Percentiles rank a stretch among this genome's conserved stretches.
These are phyloP conservation scores for Pituophis catenifer DNA, from an alignment of 2,113 vertebrate genomes.

Conservation along the genomic window DNA sequence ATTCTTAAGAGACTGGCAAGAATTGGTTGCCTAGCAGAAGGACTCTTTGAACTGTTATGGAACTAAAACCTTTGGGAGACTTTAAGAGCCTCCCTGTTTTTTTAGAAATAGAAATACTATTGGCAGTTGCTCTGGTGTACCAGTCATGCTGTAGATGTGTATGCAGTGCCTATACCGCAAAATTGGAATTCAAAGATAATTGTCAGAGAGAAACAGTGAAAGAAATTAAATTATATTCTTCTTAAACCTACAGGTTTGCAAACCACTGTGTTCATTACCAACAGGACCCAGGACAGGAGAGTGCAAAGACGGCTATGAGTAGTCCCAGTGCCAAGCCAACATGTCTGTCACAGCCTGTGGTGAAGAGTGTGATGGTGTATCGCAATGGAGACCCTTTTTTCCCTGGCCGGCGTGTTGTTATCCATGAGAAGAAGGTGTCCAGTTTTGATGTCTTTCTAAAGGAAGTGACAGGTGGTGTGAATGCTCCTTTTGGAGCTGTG, in stretches of 20 bases:
- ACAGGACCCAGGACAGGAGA: neutral
- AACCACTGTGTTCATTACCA: accelerated
- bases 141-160: neutral
- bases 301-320: slow-evolving; percentile 45
- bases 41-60: accelerated
- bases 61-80: neutral
- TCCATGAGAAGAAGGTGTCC: slow-evolving; percentile 87
- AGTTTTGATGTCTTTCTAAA: slow-evolving; percentile 90
- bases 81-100: neutral
- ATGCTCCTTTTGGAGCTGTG: slow-evolving; percentile 90
- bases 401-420: slow-evolving; percentile 85
- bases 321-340: slow-evolving; percentile 67
- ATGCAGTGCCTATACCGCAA: neutral
- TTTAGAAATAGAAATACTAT: neutral
- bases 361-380: slow-evolving; percentile 89
- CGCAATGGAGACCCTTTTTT: slow-evolving; percentile 93
- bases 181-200: neutral
- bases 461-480: slow-evolving; percentile 87
- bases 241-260: neutral
- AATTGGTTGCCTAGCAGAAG: slow-evolving; percentile 38
- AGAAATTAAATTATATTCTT: neutral
- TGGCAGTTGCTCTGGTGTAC: slow-evolving; percentile 10
- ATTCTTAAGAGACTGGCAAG: neutral
- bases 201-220: neutral
- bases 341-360: slow-evolving; percentile 84